Conservation (phyloP, 2,888 invertebrate species). For the Julus scandinavius region DNA sequence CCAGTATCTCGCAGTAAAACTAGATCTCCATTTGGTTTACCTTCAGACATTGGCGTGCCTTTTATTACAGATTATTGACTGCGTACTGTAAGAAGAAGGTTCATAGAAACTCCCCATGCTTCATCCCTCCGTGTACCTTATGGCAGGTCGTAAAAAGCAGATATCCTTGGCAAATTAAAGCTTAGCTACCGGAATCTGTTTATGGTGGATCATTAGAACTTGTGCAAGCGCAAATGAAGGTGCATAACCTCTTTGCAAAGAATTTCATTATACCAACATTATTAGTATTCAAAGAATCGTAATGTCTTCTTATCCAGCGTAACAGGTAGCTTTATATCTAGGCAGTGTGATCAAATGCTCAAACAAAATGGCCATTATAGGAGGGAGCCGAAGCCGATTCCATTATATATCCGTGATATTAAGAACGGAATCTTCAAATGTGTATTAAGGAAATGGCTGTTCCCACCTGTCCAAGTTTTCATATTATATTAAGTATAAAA, state of each 20-base stretch:
- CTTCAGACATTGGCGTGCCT: neutral
- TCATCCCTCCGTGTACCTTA: neutral
- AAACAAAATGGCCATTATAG: too few relatives aligned
- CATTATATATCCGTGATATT: too few relatives aligned
- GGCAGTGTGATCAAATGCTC: neutral
- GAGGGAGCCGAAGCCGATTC: too few relatives aligned
- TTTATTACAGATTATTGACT: neutral
- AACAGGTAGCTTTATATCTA: neutral
- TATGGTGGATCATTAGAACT: neutral
- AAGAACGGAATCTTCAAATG: too few relatives aligned
- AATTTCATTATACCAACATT: neutral
- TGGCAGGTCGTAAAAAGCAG: conserved; percentile 18
- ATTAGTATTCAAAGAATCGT: neutral
- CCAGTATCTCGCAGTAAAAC: neutral
- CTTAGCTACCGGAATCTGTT: neutral
- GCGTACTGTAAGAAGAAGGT: neutral
- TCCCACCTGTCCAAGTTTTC: too few relatives aligned
- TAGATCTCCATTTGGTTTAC: neutral
- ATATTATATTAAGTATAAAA: too few relatives aligned
- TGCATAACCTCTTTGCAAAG: neutral
- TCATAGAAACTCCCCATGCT: neutral
- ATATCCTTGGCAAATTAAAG: neutral
- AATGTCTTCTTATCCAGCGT: neutral
- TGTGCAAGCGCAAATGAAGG: neutral
- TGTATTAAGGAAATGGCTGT: too few relatives aligned